phyloP scores from a whole-genome alignment of 2,888 invertebrate genomes.

The Belgica antarctica region DNA sequence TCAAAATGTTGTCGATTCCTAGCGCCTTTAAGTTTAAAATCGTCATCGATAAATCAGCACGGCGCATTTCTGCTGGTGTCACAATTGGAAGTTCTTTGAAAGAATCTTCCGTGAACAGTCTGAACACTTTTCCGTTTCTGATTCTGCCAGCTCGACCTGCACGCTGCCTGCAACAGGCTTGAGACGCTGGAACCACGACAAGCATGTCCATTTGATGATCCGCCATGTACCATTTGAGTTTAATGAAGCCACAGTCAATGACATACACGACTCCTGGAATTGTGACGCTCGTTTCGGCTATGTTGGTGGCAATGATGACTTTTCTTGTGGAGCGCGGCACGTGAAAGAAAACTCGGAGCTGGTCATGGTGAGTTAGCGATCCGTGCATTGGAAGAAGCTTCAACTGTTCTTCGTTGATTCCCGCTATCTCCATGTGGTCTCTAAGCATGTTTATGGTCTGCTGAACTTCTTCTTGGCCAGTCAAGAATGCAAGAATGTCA shows the following conservation, averaged over 20 bases:
- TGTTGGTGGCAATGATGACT: conserved; percentile 90
- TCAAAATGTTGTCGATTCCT: conserved; percentile 86
- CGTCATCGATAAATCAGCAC: conserved; percentile 80
- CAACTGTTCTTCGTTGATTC: conserved; percentile 57
- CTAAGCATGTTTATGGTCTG: conserved; percentile 66
- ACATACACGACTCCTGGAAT: conserved; percentile 91
- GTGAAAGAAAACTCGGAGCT: conserved; percentile 76
- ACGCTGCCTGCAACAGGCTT: conserved; percentile 86
- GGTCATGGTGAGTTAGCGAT: conserved; percentile 74
- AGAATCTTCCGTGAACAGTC: conserved; percentile 76
- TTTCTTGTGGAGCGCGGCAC: conserved; percentile 74
- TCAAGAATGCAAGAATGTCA: conserved; percentile 88
- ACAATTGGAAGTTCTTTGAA: conserved; percentile 66
- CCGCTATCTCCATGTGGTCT: conserved; percentile 58
- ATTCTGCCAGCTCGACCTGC: conserved; percentile 90
- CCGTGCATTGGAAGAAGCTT: conserved; percentile 89
- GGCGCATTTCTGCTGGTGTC: conserved; percentile 89
- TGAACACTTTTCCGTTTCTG: conserved; percentile 79
- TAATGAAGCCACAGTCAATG: conserved; percentile 94
- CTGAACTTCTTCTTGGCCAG: conserved; percentile 92
- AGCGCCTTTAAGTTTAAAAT: conserved; percentile 89
- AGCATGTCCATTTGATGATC: conserved; percentile 79
- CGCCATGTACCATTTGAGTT: conserved; percentile 85
- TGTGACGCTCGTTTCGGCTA: conserved; percentile 95
- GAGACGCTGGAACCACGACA: conserved; percentile 78